Conservation (phyloP, 2,113 vertebrate species). For the Gracilinanus agilis region DNA sequence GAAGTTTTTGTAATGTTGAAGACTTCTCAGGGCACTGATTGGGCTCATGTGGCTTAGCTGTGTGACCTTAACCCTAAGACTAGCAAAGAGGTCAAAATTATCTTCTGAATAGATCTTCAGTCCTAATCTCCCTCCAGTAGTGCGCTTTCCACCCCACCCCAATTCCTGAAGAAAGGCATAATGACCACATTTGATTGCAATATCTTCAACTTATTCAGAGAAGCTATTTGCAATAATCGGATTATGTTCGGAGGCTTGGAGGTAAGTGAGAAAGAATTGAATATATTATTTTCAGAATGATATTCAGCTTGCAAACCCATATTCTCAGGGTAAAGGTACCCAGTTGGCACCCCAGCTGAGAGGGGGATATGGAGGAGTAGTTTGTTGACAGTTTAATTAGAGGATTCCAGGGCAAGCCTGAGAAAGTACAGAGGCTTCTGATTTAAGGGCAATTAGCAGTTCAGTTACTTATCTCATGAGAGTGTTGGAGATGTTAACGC, state of each 20-base stretch:
- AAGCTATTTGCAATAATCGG: constrained; percentile 85
- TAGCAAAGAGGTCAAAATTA: constrained; percentile 98
- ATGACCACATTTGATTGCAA: constrained; percentile 81
- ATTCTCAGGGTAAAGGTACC: no score
- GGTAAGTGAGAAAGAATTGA: no score
- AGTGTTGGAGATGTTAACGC: no score
- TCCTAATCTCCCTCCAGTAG: constrained; percentile 98
- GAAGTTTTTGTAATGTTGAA: constrained; percentile 95
- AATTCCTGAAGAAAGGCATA: constrained; percentile 88
- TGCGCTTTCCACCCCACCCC: constrained; percentile 82
- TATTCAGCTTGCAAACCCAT: no score
- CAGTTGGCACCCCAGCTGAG: no score
- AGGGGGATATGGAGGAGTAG: no score
- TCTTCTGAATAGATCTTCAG: constrained; percentile 97
- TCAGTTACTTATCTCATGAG: no score
- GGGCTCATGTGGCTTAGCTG: constrained; percentile 96
- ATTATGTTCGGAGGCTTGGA: constrained; percentile 80
- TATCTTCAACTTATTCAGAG: constrained; percentile 86
- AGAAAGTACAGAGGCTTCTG: no score
- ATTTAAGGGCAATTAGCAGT: no score
- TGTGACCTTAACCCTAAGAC: constrained; percentile 99
- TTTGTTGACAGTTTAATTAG: no score
- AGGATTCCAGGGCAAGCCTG: no score
- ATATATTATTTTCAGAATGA: no score
- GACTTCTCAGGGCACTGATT: constrained; percentile 94